Percentiles rank a stretch among this genome's conserved stretches.
Conservation (phyloP, 2,113 vertebrate species). For the Egretta garzetta region DNA sequence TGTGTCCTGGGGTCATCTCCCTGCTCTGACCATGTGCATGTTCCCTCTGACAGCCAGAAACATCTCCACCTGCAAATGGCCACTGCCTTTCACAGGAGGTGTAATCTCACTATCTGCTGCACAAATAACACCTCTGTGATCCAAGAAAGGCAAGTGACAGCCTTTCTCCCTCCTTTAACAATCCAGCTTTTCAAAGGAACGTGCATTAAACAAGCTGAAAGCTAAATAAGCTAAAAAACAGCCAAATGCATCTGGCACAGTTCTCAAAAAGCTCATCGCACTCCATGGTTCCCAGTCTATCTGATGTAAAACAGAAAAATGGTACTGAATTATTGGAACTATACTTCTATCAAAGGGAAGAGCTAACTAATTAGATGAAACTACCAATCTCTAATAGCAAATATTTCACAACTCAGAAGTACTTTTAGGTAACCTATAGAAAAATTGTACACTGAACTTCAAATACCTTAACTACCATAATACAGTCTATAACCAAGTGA, state of each 20-base stretch:
- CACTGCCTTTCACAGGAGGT: neutral
- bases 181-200: neutral
- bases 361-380: neutral
- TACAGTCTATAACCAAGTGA: neutral
- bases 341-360: neutral
- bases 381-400: neutral
- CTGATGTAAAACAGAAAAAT: neutral
- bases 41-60: neutral
- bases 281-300: neutral
- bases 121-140: neutral
- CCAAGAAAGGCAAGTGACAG: neutral
- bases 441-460: neutral
- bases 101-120: neutral
- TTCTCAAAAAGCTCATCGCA: neutral
- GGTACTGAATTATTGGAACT: neutral
- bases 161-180: neutral
- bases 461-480: neutral
- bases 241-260: neutral
- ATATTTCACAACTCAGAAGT: rapidly evolving
- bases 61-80: rapidly evolving
- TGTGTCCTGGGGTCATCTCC: too few species aligned
- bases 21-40: rapidly evolving
- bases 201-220: neutral
- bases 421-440: neutral
- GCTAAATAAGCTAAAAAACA: neutral